Evolutionary conservation across 1,140 invertebrate species (phyloP).

Genomic region (Heliconius himera): DNA sequence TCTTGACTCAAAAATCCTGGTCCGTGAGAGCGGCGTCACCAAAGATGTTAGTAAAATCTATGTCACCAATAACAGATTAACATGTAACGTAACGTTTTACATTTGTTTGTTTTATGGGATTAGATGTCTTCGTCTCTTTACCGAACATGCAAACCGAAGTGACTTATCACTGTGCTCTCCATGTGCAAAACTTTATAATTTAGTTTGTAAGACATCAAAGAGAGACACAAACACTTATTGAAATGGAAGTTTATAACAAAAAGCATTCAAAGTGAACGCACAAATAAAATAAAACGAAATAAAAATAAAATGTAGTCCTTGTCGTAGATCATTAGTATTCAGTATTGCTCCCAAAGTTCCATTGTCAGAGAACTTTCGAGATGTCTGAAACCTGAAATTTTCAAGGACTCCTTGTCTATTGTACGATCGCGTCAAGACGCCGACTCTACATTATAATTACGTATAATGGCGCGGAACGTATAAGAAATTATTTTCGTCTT

Average conservation of each 20-base stretch:
- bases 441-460: slow-evolving; percentile 11
- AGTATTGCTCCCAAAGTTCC: slow-evolving; percentile 21
- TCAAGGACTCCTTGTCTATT: slow-evolving; percentile 21
- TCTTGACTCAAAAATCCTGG: too few species aligned
- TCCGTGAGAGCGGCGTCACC: too few species aligned
- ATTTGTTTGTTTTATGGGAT: too few species aligned
- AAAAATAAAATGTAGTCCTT: slow-evolving; percentile 1
- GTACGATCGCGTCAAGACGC: slow-evolving; percentile 11
- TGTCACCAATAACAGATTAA: too few species aligned
- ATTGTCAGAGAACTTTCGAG: slow-evolving; percentile 25
- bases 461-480: neutral
- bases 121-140: too few species aligned
- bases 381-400: slow-evolving; percentile 25
- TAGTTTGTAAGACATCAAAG: neutral
- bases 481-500: neutral
- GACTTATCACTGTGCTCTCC: too few species aligned
- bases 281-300: neutral
- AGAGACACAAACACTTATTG: neutral
- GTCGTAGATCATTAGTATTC: slow-evolving; percentile 27
- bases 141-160: too few species aligned
- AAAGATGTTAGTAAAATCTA: too few species aligned
- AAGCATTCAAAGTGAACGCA: neutral
- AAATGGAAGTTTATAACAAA: neutral
- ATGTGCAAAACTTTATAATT: too few species aligned
- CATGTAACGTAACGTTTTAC: too few species aligned